These are phyloP conservation scores for Onchidella celtica DNA, from an alignment of 2,888 invertebrate species.

Conservation along the genomic window DNA sequence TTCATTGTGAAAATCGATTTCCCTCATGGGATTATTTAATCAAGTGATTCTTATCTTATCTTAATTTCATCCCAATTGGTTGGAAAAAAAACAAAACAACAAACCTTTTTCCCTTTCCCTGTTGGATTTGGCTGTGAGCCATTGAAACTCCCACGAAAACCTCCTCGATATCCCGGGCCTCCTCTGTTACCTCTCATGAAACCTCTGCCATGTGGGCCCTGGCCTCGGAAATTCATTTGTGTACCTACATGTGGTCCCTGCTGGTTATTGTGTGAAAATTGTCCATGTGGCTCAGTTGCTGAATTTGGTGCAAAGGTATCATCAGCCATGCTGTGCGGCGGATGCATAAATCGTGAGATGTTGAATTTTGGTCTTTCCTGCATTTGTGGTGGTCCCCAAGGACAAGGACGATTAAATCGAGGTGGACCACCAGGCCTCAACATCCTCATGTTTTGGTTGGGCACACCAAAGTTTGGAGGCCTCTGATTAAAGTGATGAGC, in stretches of 20 bases:
- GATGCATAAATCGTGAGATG: constrained; percentile 16
- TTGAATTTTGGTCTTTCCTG: constrained; percentile 10
- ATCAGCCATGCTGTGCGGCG: not conserved
- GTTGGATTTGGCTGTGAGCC: not conserved
- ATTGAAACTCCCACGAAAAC: constrained; percentile 20
- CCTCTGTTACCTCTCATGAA: not conserved
- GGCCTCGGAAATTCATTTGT: no score
- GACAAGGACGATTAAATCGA: not conserved
- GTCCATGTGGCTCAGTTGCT: not conserved
- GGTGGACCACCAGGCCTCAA: not conserved
- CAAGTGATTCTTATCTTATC: no score
- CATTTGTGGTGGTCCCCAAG: not conserved
- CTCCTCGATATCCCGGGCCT: constrained; percentile 9
- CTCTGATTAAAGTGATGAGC: no score
- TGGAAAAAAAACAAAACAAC: no score
- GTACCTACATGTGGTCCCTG: not conserved
- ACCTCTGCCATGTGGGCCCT: constrained; percentile 3
- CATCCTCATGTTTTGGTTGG: constrained; percentile 2
- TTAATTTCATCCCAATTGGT: no score
- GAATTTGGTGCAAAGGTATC: not conserved
- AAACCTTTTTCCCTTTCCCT: constrained; percentile 16
- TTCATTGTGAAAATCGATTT: no score
- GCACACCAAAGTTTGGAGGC: no score
- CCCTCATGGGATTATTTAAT: no score
- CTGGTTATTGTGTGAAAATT: not conserved